These are phyloP conservation scores for Arctocebus calabarensis DNA, from an alignment of 2,797 vertebrate genomes.

Conservation along the genomic window DNA sequence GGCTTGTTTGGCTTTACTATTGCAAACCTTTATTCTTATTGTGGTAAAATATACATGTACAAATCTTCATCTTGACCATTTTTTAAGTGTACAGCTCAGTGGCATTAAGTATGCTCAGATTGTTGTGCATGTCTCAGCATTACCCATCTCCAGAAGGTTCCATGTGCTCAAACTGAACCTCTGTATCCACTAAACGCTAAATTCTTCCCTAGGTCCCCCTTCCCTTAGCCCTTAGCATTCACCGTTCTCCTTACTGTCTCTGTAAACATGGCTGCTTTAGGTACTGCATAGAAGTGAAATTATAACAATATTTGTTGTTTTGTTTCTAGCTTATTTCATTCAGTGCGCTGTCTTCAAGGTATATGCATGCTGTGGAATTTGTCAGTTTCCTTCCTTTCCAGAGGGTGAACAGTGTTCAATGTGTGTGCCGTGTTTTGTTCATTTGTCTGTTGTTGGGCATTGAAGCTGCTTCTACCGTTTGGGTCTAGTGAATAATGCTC, in stretches of 20 bases:
- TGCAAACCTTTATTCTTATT: background rate
- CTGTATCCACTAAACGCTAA: background rate
- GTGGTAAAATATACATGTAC: background rate
- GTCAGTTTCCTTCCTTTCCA: constrained; percentile 22
- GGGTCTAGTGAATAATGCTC: background rate
- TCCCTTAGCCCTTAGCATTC: background rate
- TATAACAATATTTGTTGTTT: background rate
- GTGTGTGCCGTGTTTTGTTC: background rate
- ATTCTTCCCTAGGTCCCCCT: background rate
- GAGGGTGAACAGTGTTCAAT: background rate
- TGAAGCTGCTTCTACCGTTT: background rate
- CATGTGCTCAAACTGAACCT: background rate
- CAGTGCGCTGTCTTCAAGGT: background rate
- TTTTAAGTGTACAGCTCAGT: background rate
- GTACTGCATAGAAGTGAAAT: background rate
- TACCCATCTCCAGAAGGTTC: background rate
- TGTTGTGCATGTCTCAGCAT: background rate
- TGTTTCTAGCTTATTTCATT: constrained; percentile 11
- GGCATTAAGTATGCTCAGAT: background rate
- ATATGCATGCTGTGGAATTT: background rate
- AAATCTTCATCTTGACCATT: background rate
- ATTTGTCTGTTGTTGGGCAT: background rate
- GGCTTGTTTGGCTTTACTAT: background rate
- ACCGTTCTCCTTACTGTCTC: background rate
- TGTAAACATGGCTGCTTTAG: background rate